A percentile compares a stretch with the other conserved stretches of the same genome.
Conservation (phyloP, 2,113 vertebrate species). For the Condylura cristata region DNA sequence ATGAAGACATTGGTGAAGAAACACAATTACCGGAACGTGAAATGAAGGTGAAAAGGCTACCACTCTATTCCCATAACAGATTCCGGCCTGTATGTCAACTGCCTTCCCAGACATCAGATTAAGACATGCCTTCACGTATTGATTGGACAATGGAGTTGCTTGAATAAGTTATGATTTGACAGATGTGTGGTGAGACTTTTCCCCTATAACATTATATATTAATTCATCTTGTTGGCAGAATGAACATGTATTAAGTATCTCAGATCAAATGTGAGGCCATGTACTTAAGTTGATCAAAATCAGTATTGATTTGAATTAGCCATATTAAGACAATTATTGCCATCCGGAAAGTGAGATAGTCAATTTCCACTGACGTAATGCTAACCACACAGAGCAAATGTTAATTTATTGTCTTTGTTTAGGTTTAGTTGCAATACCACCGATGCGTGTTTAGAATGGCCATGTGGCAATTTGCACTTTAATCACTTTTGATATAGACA, state of each 20-base stretch:
- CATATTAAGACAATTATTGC: not conserved
- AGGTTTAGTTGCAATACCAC: not conserved
- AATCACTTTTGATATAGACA: not conserved
- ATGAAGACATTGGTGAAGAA: not conserved
- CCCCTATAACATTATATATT: not conserved
- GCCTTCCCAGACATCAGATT: not conserved
- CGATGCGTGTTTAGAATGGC: not conserved
- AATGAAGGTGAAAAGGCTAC: constrained; percentile 26
- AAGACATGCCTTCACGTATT: not conserved
- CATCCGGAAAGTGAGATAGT: not conserved
- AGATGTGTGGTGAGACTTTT: constrained; percentile 29
- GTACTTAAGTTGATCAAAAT: not conserved
- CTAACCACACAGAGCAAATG: constrained; percentile 8
- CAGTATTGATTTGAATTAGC: not conserved
- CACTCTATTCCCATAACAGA: not conserved
- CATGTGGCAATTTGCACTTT: not conserved
- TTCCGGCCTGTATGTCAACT: constrained; percentile 16
- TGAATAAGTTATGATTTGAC: constrained; percentile 32
- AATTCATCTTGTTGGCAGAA: constrained; percentile 28
- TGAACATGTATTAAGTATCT: constrained; percentile 8
- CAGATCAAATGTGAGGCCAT: not conserved
- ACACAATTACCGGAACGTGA: constrained; percentile 28
- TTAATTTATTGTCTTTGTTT: not conserved
- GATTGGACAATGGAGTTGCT: not conserved
- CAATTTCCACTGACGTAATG: not conserved